Evolutionary conservation across 2,888 invertebrate genomes (phyloP).

Genomic region (Allacma fusca): DNA sequence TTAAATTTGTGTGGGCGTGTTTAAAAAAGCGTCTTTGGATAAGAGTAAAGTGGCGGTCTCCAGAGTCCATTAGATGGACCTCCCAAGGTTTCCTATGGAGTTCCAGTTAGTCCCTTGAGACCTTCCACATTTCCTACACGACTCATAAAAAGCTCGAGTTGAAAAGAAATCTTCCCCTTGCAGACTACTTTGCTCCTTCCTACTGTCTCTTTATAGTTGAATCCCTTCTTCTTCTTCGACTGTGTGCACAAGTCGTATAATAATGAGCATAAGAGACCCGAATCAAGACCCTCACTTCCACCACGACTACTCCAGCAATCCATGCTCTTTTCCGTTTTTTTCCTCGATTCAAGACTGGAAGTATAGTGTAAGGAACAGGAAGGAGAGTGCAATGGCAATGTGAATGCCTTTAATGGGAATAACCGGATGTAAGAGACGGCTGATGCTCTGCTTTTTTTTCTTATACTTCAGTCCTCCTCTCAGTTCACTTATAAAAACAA

Average conservation of each 20-base stretch:
- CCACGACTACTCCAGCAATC: slow-evolving; percentile 19
- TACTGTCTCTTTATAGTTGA: slow-evolving; percentile 8
- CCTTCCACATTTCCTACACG: slow-evolving; percentile 26
- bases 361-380: slow-evolving; percentile 18
- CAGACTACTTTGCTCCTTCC: not conserved
- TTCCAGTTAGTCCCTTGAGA: slow-evolving; percentile 39
- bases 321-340: slow-evolving; percentile 5
- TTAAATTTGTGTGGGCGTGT: slow-evolving; percentile 32
- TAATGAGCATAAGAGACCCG: not conserved
- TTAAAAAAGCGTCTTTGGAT: slow-evolving; percentile 26
- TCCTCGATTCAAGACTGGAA: not conserved
- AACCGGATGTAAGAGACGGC: slow-evolving; percentile 34
- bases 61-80: slow-evolving; percentile 42
- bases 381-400: slow-evolving; percentile 32
- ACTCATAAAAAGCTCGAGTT: slow-evolving; percentile 29
- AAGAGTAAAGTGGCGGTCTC: slow-evolving; percentile 41
- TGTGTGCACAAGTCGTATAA: not conserved
- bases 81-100: slow-evolving; percentile 39
- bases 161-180: slow-evolving; percentile 27
- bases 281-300: slow-evolving; percentile 21
- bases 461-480: not conserved
- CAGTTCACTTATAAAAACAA: not conserved
- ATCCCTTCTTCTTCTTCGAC: not conserved
- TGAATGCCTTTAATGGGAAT: slow-evolving; percentile 39
- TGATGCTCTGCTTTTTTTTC: not conserved